Base-by-base conservation (phyloP, 2,797 vertebrate genomes). In the Bradypus variegatus region DNA sequence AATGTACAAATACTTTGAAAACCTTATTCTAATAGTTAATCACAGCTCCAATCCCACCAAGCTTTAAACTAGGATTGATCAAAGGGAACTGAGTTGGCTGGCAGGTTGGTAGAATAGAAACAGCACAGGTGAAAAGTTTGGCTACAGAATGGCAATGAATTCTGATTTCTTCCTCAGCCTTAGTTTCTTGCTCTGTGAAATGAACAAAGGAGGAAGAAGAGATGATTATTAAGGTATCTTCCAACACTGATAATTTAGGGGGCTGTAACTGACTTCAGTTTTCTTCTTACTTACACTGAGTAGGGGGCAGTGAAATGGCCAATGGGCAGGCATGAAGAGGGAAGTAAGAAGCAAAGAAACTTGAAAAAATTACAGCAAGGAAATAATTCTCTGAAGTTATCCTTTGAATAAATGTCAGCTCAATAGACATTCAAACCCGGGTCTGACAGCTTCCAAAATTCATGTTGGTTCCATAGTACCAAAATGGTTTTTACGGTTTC, bases 1-100 rank as follows among this genome's bases (percentile, higher is more conserved):
- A 93, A 81, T 73, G 27, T 45, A 45, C 36, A 87, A 16, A 91
- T 84, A 87, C 31, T 81, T 92, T 87, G 41, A 88, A 92, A 82
- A 89, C 8, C 5, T 84, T 88, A 64, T 75, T 92, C 89, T 45
- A 93, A 41, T 91, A 76, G 36, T 70, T 11, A 58, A 72, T 78
- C 23, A 83, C 9, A 91, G 75, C 6, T 91, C 38, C 60, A 64
- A 38, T 82, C 33, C 31, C 81, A 93, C 33, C 80, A 90, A 91
- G 1, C 62, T 84, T 92, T 92, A 72, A 87, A 88, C 9, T 16
- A 83, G 18, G 23, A 33, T 80, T 86, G 12, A 21, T 89, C 62
- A 86, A 65, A 83, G 29, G 25, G 62, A 88, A 89, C 48, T 90
- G 29, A 90, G 72, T 88, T 41, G 62, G 3, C 14, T 67, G 55